phyloP scores from a whole-genome alignment of 2,797 vertebrate genomes.

The Nyctalus aviator region DNA sequence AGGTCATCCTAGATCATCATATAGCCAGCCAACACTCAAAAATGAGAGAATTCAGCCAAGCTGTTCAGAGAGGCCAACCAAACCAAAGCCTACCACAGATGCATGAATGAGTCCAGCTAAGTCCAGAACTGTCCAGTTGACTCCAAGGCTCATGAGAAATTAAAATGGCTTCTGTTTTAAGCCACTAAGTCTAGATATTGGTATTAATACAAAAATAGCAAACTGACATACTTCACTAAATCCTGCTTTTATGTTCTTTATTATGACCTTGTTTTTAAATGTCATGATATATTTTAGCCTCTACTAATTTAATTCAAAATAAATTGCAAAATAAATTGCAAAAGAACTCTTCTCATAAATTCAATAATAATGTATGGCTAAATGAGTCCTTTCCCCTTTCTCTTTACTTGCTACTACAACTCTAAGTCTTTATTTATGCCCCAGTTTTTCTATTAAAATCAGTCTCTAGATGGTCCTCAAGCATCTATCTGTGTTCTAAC shows the following conservation, averaged over 20 bases:
- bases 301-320: conserved; percentile 46
- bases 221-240: not conserved
- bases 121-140: not conserved
- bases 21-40: not conserved
- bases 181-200: not conserved
- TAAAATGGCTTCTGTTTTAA: not conserved
- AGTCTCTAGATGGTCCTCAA: not conserved
- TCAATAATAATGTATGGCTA: not conserved
- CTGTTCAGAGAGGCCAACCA: not conserved
- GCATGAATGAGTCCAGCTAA: not conserved
- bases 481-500: not conserved
- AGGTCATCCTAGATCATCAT: not conserved
- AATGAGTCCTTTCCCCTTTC: not conserved
- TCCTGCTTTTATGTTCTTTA: not conserved
- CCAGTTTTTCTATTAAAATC: not conserved
- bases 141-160: not conserved
- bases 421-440: not conserved
- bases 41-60: not conserved
- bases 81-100: not conserved
- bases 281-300: not conserved
- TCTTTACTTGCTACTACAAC: not conserved
- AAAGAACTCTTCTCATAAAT: not conserved
- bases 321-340: conserved; percentile 50
- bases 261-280: not conserved
- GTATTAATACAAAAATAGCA: not conserved